Conservation (phyloP, 2,797 vertebrate species). For the Gephyroberyx darwinii region DNA sequence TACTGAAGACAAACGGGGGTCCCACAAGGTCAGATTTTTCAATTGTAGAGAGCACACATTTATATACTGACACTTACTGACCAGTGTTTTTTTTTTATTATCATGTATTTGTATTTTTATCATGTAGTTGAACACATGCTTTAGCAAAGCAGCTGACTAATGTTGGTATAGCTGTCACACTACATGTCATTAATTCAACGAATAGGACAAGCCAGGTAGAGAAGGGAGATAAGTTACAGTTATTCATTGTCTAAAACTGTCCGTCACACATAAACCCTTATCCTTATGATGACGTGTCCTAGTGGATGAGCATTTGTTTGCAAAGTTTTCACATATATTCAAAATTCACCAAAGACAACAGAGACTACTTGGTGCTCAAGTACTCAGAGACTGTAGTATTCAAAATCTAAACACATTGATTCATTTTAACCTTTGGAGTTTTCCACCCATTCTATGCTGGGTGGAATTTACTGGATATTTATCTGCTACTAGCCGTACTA, state of each 20-base stretch:
- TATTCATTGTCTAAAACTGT: no score
- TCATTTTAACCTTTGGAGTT: no score
- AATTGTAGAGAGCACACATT: no score
- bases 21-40: no score
- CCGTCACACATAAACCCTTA: no score
- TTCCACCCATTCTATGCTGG: not conserved
- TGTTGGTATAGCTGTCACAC: not conserved
- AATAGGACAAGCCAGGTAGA: not conserved
- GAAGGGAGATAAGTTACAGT: not conserved
- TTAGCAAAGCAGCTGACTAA: constrained; percentile 7
- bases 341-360: no score
- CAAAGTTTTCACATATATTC: no score
- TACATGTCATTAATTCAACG: not conserved
- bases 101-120: not conserved
- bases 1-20: no score
- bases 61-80: not conserved
- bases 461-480: not conserved
- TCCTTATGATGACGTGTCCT: no score
- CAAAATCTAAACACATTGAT: not conserved
- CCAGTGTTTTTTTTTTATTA: not conserved
- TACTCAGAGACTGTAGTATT: no score
- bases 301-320: no score
- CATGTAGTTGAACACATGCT: not conserved
- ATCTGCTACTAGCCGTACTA: not conserved
- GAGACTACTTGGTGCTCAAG: no score